phyloP scores from a whole-genome alignment of 2,113 vertebrate genomes.

The Menidia beryllina region DNA sequence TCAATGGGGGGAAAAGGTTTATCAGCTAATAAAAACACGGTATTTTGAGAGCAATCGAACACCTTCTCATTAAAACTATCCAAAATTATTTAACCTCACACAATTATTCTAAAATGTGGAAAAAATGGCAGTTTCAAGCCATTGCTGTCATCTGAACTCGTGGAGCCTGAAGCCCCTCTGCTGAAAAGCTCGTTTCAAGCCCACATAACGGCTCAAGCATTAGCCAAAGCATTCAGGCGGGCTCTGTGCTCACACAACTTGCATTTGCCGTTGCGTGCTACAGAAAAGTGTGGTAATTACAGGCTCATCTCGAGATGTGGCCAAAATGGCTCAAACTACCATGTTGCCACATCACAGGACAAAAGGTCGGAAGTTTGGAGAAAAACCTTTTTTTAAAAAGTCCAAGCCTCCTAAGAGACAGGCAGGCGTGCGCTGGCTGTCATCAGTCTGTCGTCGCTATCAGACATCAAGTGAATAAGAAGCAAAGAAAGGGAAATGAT shows the following conservation, averaged over 20 bases:
- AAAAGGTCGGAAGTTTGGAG: constrained; percentile 67
- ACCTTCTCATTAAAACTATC: neutral
- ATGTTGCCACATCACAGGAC: constrained; percentile 74
- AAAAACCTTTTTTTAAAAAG: too few relatives aligned
- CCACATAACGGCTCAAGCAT: constrained; percentile 31
- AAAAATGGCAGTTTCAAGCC: neutral
- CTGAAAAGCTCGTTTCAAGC: constrained; percentile 6
- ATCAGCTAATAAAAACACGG: constrained; percentile 37
- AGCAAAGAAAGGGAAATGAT: constrained; percentile 5
- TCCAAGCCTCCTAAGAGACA: constrained; percentile 55
- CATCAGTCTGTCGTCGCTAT: constrained; percentile 43
- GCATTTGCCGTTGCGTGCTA: constrained; percentile 71
- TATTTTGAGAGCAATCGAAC: neutral
- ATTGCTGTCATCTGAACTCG: constrained; percentile 17
- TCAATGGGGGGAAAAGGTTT: constrained; percentile 45
- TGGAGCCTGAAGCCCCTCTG: neutral
- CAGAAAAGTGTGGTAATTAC: constrained; percentile 71
- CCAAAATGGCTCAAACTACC: constrained; percentile 72
- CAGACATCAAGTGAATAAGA: constrained; percentile 15
- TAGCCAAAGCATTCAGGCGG: constrained; percentile 32
- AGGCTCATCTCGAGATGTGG: constrained; percentile 71
- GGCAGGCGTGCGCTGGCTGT: constrained; percentile 66
- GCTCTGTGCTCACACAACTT: constrained; percentile 43
- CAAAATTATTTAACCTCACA: neutral
- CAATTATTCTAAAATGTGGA: neutral